Evolutionary conservation across 2,113 vertebrate species (phyloP).

Genomic region (Chlorocebus sabaeus): DNA sequence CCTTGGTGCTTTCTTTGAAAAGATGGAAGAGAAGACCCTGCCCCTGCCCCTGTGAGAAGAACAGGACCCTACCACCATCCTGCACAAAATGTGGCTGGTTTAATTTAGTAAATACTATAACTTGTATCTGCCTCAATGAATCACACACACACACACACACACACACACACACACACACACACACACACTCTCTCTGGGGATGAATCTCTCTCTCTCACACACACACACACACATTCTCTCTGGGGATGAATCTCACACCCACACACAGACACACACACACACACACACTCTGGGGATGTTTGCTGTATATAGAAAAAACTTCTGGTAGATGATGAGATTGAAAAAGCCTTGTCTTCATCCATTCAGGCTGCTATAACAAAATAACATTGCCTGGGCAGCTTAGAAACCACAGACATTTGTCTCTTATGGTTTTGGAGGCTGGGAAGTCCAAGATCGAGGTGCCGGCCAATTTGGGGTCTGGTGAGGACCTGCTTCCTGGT

Average conservation of each 20-base stretch:
- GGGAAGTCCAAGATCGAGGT: neutral
- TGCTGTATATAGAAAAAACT: neutral
- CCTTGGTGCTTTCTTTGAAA: neutral
- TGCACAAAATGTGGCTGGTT: fast-evolving
- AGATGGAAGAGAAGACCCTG: fast-evolving
- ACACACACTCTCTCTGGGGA: too few species aligned
- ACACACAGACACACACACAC: too few species aligned
- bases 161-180: too few species aligned
- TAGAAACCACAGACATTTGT: neutral
- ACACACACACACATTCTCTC: neutral
- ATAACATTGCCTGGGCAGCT: neutral
- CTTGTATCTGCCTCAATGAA: neutral
- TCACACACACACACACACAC: neutral
- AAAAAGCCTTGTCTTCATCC: neutral
- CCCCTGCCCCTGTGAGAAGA: neutral
- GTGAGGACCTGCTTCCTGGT: neutral
- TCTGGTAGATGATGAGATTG: fast-evolving
- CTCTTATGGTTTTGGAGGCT: neutral
- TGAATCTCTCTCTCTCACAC: too few species aligned
- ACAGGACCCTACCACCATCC: neutral
- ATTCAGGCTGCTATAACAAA: neutral
- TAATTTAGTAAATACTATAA: too few species aligned
- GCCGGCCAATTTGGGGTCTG: too few species aligned
- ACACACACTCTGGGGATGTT: neutral
- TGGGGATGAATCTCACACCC: too few species aligned